Base-by-base conservation (phyloP, 2,888 invertebrate genomes). In the Pinctada fucata region DNA sequence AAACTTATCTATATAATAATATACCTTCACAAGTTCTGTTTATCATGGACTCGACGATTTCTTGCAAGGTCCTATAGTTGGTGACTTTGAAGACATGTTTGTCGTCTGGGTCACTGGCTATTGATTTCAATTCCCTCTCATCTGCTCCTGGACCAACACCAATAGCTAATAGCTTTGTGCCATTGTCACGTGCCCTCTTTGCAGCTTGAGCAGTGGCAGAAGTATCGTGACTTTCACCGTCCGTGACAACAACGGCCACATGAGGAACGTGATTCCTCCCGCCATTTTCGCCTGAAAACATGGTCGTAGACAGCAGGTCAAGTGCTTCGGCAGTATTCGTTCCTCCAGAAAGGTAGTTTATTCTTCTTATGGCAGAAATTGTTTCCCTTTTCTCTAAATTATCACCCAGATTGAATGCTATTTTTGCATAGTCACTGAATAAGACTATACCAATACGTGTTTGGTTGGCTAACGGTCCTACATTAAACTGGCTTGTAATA, bases 101-200 rank as follows among this genome's bases (percentile, higher is more conserved):
- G 0, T 83, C 81, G 5, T 79, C 73, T 0, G 89, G 88, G 3
- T 82, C 76, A 68, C 83, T 85, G 47, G 85, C 86, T 47, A 87
- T 83, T 6, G 69, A 77, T 48, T 74, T 13, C n/a, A 85, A 48
- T 70, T 87, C 87, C 0, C 72, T 66, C 47, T 79, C 77, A 4
- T 86, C 77, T 13, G 82, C 79, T 1, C 82, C 79, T 3, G 72
- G 63, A 0, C 87, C 88, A n/a, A 88, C 88, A 0, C 86, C 87
- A 2, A 89, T 82, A 48, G 85, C 85, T 79, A 87, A 85, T 64
- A 89, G 49, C 49, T 85, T 83, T 10, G 88, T 84, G 3, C 81
- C 83, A 10, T 82, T 49, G 45, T 77, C 71, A 52, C 78, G 76
- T 3, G 84, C 84, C 2, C 79, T 68, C 65, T 64, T 16, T 49